Evolutionary conservation across 2,888 invertebrate genomes (phyloP).

Genomic region (Monoplex corrugatus): DNA sequence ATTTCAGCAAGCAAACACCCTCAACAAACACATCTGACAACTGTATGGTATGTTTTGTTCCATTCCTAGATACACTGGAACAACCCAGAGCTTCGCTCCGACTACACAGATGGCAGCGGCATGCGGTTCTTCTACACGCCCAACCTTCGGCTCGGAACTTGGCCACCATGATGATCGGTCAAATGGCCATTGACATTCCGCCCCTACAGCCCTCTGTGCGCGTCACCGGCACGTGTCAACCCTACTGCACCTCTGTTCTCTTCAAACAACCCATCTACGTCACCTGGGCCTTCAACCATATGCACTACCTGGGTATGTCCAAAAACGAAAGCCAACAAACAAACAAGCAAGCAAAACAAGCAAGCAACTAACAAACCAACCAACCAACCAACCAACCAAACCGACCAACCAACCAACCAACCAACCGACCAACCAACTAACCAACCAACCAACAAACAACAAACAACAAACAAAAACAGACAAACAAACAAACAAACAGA

Average conservation of each 20-base stretch:
- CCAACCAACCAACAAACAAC: no score
- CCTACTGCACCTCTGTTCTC: slow-evolving; percentile 36
- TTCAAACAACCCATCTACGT: background rate
- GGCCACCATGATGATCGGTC: slow-evolving; percentile 64
- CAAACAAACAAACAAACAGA: no score
- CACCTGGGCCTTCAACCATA: slow-evolving; percentile 42
- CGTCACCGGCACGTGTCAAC: slow-evolving; percentile 49
- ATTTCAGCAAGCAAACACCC: no score
- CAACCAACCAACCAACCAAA: no score
- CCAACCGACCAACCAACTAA: no score
- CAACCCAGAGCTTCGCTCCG: slow-evolving; percentile 56
- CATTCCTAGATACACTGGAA: slow-evolving; percentile 46
- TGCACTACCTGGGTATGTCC: slow-evolving; percentile 48
- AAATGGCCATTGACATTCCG: slow-evolving; percentile 64
- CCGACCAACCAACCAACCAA: no score
- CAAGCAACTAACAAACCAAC: no score
- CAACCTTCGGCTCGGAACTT: background rate
- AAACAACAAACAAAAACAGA: no score
- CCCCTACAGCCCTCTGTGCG: slow-evolving; percentile 54
- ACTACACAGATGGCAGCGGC: slow-evolving; percentile 66
- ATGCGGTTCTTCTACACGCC: slow-evolving; percentile 64
- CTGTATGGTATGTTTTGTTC: background rate
- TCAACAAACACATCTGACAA: no score
- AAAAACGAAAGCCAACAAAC: no score
- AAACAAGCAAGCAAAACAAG: no score